A percentile compares a stretch with the other conserved stretches of the same genome.
Evolutionary conservation across 2,888 invertebrate genomes (phyloP).

Genomic region (Dasypolia templi): DNA sequence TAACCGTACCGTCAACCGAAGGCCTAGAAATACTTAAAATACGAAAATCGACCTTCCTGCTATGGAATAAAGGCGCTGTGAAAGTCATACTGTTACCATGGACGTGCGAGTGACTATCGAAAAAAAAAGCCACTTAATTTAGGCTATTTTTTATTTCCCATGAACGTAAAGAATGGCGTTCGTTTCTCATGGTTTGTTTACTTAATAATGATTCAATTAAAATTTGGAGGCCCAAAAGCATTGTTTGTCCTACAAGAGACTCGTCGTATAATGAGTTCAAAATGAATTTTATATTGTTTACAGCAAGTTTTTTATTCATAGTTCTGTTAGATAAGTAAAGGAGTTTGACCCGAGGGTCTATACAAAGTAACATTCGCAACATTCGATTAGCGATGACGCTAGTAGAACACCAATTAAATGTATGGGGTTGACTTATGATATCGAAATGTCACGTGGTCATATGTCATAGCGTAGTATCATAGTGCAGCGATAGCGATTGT

Average conservation of each 20-base stretch:
- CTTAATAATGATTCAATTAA: constrained; percentile 20
- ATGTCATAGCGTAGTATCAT: too few species aligned
- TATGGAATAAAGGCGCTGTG: neutral
- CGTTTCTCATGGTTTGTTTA: constrained; percentile 32
- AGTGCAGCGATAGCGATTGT: too few species aligned
- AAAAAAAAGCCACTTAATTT: neutral
- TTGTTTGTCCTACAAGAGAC: constrained; percentile 31
- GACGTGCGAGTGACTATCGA: neutral
- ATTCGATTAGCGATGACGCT: too few species aligned
- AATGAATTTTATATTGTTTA: neutral
- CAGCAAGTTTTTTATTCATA: neutral
- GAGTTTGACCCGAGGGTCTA: neutral
- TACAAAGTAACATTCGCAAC: too few species aligned
- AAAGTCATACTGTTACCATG: neutral
- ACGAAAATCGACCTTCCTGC: neutral
- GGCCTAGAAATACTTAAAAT: too few species aligned
- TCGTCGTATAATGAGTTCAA: neutral
- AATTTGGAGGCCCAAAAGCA: constrained; percentile 36
- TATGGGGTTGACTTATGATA: too few species aligned
- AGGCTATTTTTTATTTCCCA: constrained; percentile 29
- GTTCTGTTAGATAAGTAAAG: too few species aligned
- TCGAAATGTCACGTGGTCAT: too few species aligned
- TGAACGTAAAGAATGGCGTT: constrained; percentile 2
- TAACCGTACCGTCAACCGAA: neutral
- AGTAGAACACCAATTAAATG: too few species aligned